These are phyloP conservation scores for Ptilonorhynchus violaceus DNA, from an alignment of 2,113 vertebrate species.

Conservation along the genomic window DNA sequence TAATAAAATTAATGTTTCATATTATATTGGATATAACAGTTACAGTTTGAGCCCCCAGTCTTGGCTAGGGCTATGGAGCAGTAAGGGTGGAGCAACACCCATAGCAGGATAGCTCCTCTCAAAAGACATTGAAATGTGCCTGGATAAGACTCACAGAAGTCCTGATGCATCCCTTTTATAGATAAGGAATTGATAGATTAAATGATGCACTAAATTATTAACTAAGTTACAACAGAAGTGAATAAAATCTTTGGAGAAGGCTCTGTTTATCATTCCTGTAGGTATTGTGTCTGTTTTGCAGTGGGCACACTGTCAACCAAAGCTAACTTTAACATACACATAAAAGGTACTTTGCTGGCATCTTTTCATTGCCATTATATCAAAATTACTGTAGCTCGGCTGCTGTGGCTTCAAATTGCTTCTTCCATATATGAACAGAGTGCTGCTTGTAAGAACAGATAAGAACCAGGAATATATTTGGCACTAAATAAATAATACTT, in stretches of 20 bases:
- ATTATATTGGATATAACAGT: background rate
- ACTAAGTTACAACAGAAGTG: background rate
- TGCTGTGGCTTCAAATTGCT: constrained; percentile 7
- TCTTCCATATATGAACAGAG: constrained; percentile 23
- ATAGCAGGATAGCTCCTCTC: background rate
- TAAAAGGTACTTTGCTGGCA: constrained; percentile 46
- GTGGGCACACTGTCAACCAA: constrained; percentile 52
- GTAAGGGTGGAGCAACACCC: background rate
- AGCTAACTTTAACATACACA: constrained; percentile 25
- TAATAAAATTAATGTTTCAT: background rate
- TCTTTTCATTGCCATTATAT: constrained; percentile 34
- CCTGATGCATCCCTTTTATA: background rate
- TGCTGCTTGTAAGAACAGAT: constrained; percentile 42
- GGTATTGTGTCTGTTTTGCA: constrained; percentile 48
- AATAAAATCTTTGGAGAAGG: constrained; percentile 6
- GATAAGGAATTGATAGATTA: constrained; percentile 21
- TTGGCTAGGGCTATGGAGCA: background rate
- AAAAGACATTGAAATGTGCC: background rate
- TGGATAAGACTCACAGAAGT: background rate
- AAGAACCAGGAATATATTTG: constrained; percentile 30
- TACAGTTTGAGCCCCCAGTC: background rate
- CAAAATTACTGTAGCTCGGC: constrained; percentile 41
- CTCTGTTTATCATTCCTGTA: constrained; percentile 38
- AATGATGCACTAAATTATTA: background rate
- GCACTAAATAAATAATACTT: constrained; percentile 24